Conservation (phyloP, 2,113 vertebrate genomes). For the Tenebrosternarchus preto region DNA sequence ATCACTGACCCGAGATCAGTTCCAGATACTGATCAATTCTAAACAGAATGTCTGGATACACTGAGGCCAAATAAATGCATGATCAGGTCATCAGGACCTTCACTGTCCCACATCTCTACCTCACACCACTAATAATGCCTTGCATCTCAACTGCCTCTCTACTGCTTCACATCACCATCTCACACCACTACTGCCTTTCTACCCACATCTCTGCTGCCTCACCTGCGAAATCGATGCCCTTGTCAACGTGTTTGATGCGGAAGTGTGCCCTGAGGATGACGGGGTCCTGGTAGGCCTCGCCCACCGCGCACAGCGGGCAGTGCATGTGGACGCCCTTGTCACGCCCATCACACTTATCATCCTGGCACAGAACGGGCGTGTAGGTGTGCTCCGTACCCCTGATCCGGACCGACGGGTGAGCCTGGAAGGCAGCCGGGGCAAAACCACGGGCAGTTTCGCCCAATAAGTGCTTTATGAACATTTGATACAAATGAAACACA, state of each 20-base stretch:
- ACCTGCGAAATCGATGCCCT: conserved; percentile 65
- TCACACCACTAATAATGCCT: no score
- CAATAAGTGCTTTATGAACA: not conserved
- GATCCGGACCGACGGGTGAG: conserved; percentile 60
- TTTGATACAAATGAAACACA: not conserved
- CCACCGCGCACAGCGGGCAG: conserved; percentile 60
- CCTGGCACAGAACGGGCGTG: conserved; percentile 59
- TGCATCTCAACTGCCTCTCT: no score
- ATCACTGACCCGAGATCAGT: no score
- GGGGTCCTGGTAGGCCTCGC: conserved; percentile 59
- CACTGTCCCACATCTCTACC: no score
- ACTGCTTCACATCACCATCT: no score
- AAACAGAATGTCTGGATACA: no score
- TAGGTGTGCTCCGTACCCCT: conserved; percentile 58
- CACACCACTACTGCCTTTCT: not conserved
- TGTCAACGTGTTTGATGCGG: conserved; percentile 63
- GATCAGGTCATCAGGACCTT: no score
- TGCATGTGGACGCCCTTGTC: conserved; percentile 61
- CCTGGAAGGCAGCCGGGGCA: conserved; percentile 35
- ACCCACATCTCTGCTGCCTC: not conserved
- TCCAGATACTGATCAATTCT: no score
- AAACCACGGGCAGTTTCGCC: not conserved
- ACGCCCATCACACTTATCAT: conserved; percentile 56
- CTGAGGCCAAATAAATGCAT: no score
- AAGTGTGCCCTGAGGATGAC: conserved; percentile 61